Base-by-base conservation (phyloP, 1,140 invertebrate genomes). In the Acromyrmex heyeri region DNA sequence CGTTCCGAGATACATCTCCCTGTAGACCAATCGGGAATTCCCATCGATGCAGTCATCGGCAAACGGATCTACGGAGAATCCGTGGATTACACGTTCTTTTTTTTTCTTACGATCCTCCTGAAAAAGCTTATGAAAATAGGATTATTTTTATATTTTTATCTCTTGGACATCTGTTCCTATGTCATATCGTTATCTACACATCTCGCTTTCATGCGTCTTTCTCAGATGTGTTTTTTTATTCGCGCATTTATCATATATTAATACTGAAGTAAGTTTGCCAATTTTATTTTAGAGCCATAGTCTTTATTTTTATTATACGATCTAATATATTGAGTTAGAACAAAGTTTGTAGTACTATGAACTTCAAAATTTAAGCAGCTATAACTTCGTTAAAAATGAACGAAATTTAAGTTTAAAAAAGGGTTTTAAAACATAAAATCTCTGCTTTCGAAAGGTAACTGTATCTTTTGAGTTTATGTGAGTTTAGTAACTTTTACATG, bases 21-120 rank as follows among this genome's bases (percentile, higher is more conserved):
- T 18, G 21, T 50, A n/a, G 70, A 44, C 34, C 73, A 55, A 38
- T 18, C 48, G 48, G 50, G 16, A 77, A 85, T 55, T 77, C 48
- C 24, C 73, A 59, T 38, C 81, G 53, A 77, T 62, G 82, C 14
- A 64, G 30, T 55, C 61, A 53, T 78, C 50, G 38, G 16, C 12
- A 24, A 24, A 69, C 67, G 44, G 44, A 64, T 85, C 61, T 85
- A n/a, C 48, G 70, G 16, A 64, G 30, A 27, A 77, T 78, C 14
- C 59, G n/a, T 48, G 48, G 38, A 85, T 50, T 21, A 38, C n/a
- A 16, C 48, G 21, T 48, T 34, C 48, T 53, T 12, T 24, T 55
- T 48, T 81, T 81, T 81, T 67, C 2, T 69, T 48, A 65, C n/a
- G 14, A 3, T 8, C 16, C 21, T n/a, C n/a, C 16, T 34, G 62